phyloP scores from a whole-genome alignment of 2,888 invertebrate genomes.

The Platycnemis pennipes region DNA sequence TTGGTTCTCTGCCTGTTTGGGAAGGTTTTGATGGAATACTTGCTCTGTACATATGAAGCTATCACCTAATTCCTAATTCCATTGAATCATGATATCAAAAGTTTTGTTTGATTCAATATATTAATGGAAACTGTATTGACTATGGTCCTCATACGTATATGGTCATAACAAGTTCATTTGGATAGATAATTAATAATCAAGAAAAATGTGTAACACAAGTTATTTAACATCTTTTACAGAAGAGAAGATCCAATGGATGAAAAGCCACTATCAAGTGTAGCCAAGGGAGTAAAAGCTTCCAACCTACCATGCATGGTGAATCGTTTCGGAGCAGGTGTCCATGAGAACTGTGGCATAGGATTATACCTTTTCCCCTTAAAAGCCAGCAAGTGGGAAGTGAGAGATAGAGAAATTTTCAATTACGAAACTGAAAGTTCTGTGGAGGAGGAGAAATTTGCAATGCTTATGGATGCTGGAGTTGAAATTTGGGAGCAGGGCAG shows the following conservation, averaged over 20 bases:
- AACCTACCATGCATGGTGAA: constrained; percentile 74
- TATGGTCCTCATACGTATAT: no score
- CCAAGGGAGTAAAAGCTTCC: background rate
- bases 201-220: background rate
- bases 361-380: constrained; percentile 77
- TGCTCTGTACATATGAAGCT: no score
- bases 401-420: constrained; percentile 75
- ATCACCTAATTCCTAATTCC: no score
- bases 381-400: constrained; percentile 74
- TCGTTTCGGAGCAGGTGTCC: constrained; percentile 79
- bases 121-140: no score
- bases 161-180: no score
- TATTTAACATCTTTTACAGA: constrained; percentile 18
- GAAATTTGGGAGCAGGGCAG: constrained; percentile 74
- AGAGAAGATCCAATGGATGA: background rate
- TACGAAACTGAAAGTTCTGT: background rate
- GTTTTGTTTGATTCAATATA: no score
- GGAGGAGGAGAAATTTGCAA: background rate
- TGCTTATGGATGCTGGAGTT: constrained; percentile 75
- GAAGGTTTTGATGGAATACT: no score
- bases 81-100: no score
- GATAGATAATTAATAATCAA: no score
- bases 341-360: constrained; percentile 79
- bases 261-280: background rate
- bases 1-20: no score